These are phyloP conservation scores for Pitangus sulphuratus DNA, from an alignment of 2,797 vertebrate species.

Conservation along the genomic window DNA sequence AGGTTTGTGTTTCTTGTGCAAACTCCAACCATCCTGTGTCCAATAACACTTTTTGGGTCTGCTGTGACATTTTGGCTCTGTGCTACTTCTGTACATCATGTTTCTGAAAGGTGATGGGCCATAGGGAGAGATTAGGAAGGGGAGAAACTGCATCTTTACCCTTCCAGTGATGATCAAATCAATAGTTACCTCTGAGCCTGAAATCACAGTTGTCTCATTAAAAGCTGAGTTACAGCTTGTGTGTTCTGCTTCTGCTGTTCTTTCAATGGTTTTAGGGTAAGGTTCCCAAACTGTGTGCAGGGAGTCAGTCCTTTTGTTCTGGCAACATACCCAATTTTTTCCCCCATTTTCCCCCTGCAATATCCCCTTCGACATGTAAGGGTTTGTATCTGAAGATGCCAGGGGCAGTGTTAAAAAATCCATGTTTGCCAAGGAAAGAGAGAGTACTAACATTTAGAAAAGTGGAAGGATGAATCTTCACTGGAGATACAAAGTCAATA, in stretches of 20 bases:
- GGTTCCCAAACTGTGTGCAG: neutral
- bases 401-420: neutral
- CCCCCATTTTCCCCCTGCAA: neutral
- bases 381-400: neutral
- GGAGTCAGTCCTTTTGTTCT: neutral
- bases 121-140: neutral
- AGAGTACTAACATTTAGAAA: neutral
- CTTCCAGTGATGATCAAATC: neutral
- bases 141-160: neutral
- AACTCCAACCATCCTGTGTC: neutral
- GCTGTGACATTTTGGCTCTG: neutral
- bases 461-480: neutral
- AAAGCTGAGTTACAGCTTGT: neutral
- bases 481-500: neutral
- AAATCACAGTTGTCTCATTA: neutral
- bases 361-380: neutral
- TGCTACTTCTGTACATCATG: neutral
- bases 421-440: neutral
- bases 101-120: neutral
- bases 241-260: rapidly evolving
- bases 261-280: neutral
- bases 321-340: neutral
- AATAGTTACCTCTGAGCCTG: neutral
- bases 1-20: neutral
- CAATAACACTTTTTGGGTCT: neutral